Base-by-base conservation (phyloP, 2,888 invertebrate genomes). In the Cryptocephalus moraei region DNA sequence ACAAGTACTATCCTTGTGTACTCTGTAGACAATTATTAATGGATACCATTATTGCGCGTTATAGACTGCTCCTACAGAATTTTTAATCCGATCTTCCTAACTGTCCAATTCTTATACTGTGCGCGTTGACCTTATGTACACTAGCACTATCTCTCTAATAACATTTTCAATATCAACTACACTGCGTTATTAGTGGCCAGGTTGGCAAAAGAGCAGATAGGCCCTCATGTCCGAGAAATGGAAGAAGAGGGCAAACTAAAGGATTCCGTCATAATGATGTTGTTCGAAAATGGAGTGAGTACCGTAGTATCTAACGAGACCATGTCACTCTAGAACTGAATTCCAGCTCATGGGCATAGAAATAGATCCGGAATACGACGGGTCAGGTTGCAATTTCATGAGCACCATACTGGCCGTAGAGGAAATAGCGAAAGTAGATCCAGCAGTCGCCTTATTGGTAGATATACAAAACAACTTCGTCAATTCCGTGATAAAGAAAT, bases 381-480 rank as follows among this genome's bases (percentile, higher is more conserved):
- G 97, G 1, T 83, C 91, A 0, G 93, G 87, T 32, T 86, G 88
- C 51, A 83, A 86, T 42, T 96, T 97, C 72, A 86, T 94, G 72
- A 84, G 90, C 13, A 85, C 91, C 59, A 87, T 92, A 66, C 69
- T 96, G 48, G 83, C 88, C 0, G 87, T 97, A 2, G 96, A 97
- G 69, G 95, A 97, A 68, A 67, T 97, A 38, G 87, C 95, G 1
- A 88, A 92, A 70, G 87, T 94, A 8, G 95, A 96, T 69, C 87
- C 94, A 0, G 78, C 93, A 0, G 86, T 96, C 0, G 86, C 85
- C 11, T 88, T 91, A 0, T 76, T 88, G 44, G 89, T 92, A 6
- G 96, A 96, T 66, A 87, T 97, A 52, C 97, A 97, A 67, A 97
- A 96, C 66, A 96, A 96, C 0, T 75, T 97, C 33, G 86, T 94